These are phyloP conservation scores for Sminthurinus aureus DNA, from an alignment of 2,888 invertebrate genomes.

Conservation along the genomic window DNA sequence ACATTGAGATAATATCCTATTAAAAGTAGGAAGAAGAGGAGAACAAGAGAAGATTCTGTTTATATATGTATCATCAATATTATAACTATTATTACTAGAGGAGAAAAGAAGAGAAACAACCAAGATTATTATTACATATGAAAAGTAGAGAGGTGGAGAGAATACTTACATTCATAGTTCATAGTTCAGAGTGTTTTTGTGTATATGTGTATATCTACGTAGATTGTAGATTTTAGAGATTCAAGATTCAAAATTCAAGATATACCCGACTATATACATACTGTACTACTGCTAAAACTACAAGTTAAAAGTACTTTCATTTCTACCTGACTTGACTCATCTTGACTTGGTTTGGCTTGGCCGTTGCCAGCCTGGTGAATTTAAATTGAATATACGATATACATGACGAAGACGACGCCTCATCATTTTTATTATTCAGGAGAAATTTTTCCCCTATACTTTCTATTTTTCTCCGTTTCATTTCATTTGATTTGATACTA, in stretches of 20 bases:
- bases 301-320: not conserved
- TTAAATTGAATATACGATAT: not conserved
- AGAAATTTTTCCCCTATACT: not conserved
- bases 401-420: not conserved
- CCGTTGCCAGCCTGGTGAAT: not conserved
- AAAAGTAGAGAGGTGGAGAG: too few species aligned
- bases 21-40: too few species aligned
- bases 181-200: not conserved
- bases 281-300: not conserved
- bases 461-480: too few species aligned
- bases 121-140: too few species aligned
- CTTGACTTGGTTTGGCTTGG: not conserved
- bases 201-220: not conserved
- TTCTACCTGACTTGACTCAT: not conserved
- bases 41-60: too few species aligned
- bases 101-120: too few species aligned
- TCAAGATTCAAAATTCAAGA: too few species aligned
- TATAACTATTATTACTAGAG: too few species aligned
- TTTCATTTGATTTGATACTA: not conserved
- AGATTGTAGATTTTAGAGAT: not conserved
- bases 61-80: too few species aligned
- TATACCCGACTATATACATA: too few species aligned
- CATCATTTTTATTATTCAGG: not conserved
- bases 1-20: too few species aligned
- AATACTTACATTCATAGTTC: too few species aligned